Conservation (phyloP, 1,140 invertebrate genomes). For the Pogonomyrmex californicus region DNA sequence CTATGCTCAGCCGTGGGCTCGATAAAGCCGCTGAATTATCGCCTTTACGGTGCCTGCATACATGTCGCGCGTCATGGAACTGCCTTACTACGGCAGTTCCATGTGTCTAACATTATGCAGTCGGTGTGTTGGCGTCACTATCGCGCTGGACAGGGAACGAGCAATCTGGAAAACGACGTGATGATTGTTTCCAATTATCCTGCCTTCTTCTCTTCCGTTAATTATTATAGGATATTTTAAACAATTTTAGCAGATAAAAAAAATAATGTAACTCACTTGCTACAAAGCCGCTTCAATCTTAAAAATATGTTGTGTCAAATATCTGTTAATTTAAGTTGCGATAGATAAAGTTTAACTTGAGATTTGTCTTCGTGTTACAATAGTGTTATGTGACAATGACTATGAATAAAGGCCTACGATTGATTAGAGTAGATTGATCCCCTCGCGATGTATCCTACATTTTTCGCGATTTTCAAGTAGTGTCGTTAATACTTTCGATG, state of each 20-base stretch:
- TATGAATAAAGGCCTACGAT: neutral
- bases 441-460: neutral
- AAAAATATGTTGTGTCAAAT: too few relatives aligned
- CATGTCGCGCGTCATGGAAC: constrained; percentile 22
- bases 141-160: constrained; percentile 9
- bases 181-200: neutral
- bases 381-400: neutral
- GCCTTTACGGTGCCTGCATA: constrained; percentile 57
- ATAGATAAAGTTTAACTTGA: neutral
- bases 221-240: neutral
- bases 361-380: neutral
- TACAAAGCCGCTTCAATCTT: neutral
- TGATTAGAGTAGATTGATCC: neutral
- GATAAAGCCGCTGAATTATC: constrained; percentile 73
- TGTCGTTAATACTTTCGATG: constrained; percentile 53
- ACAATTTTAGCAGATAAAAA: neutral
- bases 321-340: too few relatives aligned
- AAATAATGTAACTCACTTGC: neutral
- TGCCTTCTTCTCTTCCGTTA: neutral
- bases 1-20: constrained; percentile 61
- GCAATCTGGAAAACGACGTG: neutral
- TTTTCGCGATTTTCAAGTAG: constrained; percentile 30
- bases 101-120: constrained; percentile 51
- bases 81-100: constrained; percentile 48
- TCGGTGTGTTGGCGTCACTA: constrained; percentile 61